Conservation (phyloP, 2,113 vertebrate genomes). For the Catagonus wagneri region DNA sequence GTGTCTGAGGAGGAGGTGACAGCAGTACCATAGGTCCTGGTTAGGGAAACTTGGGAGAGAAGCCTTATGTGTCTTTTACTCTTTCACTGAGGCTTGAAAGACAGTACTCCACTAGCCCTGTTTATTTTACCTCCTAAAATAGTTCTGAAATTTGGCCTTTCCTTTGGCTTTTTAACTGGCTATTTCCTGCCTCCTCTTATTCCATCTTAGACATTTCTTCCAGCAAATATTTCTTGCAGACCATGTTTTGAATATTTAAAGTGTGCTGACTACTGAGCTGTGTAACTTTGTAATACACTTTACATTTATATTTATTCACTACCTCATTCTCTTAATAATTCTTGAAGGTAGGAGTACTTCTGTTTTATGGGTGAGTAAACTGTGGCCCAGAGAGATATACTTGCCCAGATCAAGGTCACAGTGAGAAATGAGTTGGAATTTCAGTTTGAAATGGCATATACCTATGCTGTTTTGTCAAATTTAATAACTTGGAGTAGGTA, state of each 20-base stretch:
- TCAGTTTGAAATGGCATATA: not conserved
- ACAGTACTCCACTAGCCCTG: not conserved
- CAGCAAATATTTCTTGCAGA: not conserved
- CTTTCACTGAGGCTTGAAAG: not conserved
- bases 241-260: constrained; percentile 1
- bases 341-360: not conserved
- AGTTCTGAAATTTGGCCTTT: not conserved
- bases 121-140: not conserved
- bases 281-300: not conserved
- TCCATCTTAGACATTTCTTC: not conserved
- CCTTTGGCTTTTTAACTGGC: not conserved
- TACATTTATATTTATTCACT: not conserved
- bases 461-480: not conserved
- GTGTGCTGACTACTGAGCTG: not conserved
- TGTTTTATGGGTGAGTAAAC: not conserved
- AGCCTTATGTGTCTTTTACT: not conserved
- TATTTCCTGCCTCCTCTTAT: not conserved
- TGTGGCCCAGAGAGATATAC: not conserved
- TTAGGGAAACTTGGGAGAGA: constrained; percentile 4
- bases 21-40: not conserved
- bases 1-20: not conserved
- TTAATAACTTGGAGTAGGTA: constrained; percentile 4
- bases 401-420: not conserved
- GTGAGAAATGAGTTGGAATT: not conserved
- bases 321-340: not conserved